Percentiles rank a stretch among this genome's conserved stretches.
These are phyloP conservation scores for Xenopus laevis DNA, from an alignment of 2,113 vertebrate genomes.

Conservation along the genomic window DNA sequence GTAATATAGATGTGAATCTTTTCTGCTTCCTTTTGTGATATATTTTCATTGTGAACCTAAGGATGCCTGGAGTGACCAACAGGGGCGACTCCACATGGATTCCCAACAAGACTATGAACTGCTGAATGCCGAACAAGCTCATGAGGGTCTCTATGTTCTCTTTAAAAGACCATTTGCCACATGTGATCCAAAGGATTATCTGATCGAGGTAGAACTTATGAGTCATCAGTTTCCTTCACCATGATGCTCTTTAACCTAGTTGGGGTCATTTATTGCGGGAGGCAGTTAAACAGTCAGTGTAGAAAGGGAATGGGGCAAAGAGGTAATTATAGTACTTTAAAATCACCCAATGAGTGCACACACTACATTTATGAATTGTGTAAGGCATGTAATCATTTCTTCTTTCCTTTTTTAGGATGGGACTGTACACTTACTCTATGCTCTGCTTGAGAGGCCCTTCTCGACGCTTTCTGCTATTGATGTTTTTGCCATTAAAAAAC, in stretches of 20 bases:
- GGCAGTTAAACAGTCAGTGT: too few species aligned
- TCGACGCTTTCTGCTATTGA: constrained; percentile 76
- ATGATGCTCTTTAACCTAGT: too few species aligned
- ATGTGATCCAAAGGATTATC: constrained; percentile 86
- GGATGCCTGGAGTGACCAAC: constrained; percentile 86
- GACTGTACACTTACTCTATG: constrained; percentile 88
- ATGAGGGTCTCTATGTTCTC: constrained; percentile 73
- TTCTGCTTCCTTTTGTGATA: too few species aligned
- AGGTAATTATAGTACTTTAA: too few species aligned
- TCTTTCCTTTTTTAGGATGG: constrained; percentile 70
- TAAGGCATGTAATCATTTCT: background rate
- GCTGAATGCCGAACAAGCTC: constrained; percentile 60
- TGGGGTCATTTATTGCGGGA: too few species aligned
- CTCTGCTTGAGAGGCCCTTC: constrained; percentile 74
- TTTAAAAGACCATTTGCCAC: constrained; percentile 86
- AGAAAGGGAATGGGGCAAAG: too few species aligned
- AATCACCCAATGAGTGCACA: too few species aligned
- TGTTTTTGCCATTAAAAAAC: constrained; percentile 62
- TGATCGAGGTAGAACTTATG: constrained; percentile 76
- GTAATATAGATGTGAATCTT: too few species aligned
- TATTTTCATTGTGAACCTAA: constrained; percentile 40
- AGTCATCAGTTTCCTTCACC: too few species aligned
- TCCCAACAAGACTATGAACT: constrained; percentile 88
- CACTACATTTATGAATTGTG: too few species aligned
- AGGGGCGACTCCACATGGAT: constrained; percentile 77